Evolutionary conservation across 2,797 vertebrate species (phyloP).

Genomic region (Salarias fasciatus): DNA sequence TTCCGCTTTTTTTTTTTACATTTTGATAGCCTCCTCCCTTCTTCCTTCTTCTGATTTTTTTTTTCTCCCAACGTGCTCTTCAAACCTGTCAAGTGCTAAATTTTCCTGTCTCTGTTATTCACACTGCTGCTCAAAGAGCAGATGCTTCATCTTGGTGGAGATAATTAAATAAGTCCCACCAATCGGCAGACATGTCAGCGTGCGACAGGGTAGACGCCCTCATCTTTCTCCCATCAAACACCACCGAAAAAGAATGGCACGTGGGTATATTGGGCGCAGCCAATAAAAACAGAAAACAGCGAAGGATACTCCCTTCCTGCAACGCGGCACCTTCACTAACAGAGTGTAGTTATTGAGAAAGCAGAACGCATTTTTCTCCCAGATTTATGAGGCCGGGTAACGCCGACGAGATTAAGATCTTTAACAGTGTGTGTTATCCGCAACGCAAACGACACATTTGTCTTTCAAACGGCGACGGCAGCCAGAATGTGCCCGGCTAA

Average conservation of each 20-base stretch:
- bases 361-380: not conserved
- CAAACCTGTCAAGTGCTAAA: not conserved
- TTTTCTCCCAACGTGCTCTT: not conserved
- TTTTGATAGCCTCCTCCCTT: not conserved
- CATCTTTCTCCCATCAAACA: not conserved
- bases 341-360: not conserved
- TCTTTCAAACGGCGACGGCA: constrained; percentile 34
- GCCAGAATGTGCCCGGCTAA: constrained; percentile 37
- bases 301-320: constrained; percentile 9
- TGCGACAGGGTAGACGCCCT: no score
- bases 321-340: constrained; percentile 1
- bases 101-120: not conserved
- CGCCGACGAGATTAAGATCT: constrained; percentile 44
- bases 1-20: not conserved
- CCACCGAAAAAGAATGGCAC: not conserved
- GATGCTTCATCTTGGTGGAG: not conserved
- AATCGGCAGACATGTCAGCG: not conserved
- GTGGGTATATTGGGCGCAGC: constrained; percentile 1
- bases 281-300: constrained; percentile 14
- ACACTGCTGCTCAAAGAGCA: not conserved
- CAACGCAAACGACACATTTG: constrained; percentile 37
- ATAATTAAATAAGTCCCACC: not conserved
- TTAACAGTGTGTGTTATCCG: constrained; percentile 27
- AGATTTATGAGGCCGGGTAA: constrained; percentile 14
- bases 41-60: not conserved